phyloP scores from a whole-genome alignment of 2,113 vertebrate genomes.

The Albula glossodonta region DNA sequence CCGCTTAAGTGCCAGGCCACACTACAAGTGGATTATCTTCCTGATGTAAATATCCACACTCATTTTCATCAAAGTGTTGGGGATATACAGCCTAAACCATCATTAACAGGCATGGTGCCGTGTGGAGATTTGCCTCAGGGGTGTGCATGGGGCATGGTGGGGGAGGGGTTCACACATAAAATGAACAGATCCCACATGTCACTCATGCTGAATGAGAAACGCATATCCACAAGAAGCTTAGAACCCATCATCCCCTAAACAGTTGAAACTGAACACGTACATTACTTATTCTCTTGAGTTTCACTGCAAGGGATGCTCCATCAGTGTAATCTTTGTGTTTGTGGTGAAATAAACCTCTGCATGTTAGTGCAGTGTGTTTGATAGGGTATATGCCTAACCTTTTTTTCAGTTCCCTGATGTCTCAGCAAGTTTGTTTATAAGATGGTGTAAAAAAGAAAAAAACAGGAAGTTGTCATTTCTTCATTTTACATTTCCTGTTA shows the following conservation, averaged over 20 bases:
- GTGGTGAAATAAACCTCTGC: too few relatives aligned
- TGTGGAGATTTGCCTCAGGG: constrained; percentile 8
- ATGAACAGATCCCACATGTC: background rate
- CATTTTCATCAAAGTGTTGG: constrained; percentile 50
- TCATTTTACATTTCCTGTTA: background rate
- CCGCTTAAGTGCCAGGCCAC: constrained; percentile 46
- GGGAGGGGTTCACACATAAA: background rate
- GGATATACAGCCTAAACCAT: constrained; percentile 38
- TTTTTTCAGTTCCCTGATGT: background rate
- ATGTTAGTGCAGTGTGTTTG: background rate
- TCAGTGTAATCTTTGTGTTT: background rate
- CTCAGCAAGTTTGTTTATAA: background rate
- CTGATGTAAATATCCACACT: constrained; percentile 57
- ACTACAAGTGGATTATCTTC: constrained; percentile 59
- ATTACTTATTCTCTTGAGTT: background rate
- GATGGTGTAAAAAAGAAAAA: background rate
- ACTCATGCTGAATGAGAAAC: background rate
- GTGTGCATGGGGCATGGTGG: constrained; percentile 27
- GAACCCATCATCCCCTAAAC: background rate
- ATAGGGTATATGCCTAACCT: background rate
- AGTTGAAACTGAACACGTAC: background rate
- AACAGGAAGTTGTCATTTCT: constrained; percentile 2
- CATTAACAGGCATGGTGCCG: constrained; percentile 40
- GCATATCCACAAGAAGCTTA: background rate
- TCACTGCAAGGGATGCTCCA: background rate